phyloP scores from a whole-genome alignment of 2,797 vertebrate species.

The Knipowitschia caucasica region DNA sequence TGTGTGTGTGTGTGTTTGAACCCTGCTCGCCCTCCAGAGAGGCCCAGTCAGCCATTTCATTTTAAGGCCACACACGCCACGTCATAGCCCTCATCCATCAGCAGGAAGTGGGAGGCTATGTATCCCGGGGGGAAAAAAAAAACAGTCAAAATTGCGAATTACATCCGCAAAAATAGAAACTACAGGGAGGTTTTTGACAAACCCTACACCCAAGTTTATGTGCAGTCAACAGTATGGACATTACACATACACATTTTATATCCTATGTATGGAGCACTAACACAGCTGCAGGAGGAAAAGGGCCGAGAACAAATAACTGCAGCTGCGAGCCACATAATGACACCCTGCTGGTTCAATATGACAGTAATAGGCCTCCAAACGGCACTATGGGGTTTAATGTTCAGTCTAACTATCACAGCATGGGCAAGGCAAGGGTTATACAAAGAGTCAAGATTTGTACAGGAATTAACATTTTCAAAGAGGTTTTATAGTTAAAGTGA shows the following conservation, averaged over 20 bases:
- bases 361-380: constrained; percentile 57
- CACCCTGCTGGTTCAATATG: constrained; percentile 51
- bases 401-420: constrained; percentile 38
- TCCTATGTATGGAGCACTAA: constrained; percentile 18
- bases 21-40: constrained; percentile 32
- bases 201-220: constrained; percentile 5
- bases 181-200: constrained; percentile 12
- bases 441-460: constrained; percentile 13
- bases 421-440: constrained; percentile 26
- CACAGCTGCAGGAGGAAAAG: constrained; percentile 31
- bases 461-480: constrained; percentile 54
- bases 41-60: constrained; percentile 40
- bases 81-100: constrained; percentile 59
- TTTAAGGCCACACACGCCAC: constrained; percentile 57
- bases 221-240: constrained; percentile 6
- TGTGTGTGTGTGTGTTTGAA: no score
- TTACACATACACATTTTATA: not conserved
- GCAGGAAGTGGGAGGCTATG: constrained; percentile 42
- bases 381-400: constrained; percentile 50
- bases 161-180: constrained; percentile 5
- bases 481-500: no score
- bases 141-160: constrained; percentile 38
- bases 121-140: no score
- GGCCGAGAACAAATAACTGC: constrained; percentile 49
- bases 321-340: constrained; percentile 61